Percentiles rank a stretch among this genome's conserved stretches.
These are phyloP conservation scores for Pasiphila rectangulata DNA, from an alignment of 2,888 invertebrate genomes.

Conservation along the genomic window DNA sequence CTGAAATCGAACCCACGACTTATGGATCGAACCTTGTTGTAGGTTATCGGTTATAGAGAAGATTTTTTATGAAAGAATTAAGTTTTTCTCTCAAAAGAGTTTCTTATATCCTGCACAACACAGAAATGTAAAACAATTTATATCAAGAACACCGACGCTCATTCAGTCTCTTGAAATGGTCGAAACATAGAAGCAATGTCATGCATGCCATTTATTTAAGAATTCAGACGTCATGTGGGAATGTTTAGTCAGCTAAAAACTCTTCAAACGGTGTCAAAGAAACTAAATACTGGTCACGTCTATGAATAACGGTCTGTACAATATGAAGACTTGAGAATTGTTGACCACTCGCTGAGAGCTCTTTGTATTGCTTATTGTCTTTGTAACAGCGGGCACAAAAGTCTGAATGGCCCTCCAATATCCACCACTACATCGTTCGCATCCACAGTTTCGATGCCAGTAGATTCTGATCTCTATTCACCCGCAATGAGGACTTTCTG, in stretches of 20 bases:
- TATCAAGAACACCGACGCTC: too few species aligned
- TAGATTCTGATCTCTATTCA: conserved; percentile 37
- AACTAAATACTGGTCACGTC: conserved; percentile 43
- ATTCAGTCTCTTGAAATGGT: neutral
- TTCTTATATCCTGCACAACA: too few species aligned
- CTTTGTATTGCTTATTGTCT: conserved; percentile 73
- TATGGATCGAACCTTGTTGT: too few species aligned
- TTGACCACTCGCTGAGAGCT: conserved; percentile 69
- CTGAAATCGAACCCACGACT: too few species aligned
- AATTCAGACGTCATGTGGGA: conserved; percentile 12
- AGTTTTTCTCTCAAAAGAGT: too few species aligned
- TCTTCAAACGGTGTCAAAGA: conserved; percentile 17
- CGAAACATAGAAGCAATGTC: neutral
- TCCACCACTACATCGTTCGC: conserved; percentile 37
- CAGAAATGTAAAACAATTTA: too few species aligned
- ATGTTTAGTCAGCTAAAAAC: conserved; percentile 21
- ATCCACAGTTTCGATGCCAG: conserved; percentile 17
- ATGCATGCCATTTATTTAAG: neutral
- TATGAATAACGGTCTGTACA: conserved; percentile 54
- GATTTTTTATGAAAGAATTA: too few species aligned
- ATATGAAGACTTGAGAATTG: conserved; percentile 54
- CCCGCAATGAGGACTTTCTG: conserved; percentile 30
- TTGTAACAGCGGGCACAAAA: conserved; percentile 61
- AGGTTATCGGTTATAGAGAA: too few species aligned
- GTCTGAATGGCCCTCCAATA: conserved; percentile 58